Evolutionary conservation across 2,888 invertebrate genomes (phyloP).

Genomic region (Mythimna albipuncta): DNA sequence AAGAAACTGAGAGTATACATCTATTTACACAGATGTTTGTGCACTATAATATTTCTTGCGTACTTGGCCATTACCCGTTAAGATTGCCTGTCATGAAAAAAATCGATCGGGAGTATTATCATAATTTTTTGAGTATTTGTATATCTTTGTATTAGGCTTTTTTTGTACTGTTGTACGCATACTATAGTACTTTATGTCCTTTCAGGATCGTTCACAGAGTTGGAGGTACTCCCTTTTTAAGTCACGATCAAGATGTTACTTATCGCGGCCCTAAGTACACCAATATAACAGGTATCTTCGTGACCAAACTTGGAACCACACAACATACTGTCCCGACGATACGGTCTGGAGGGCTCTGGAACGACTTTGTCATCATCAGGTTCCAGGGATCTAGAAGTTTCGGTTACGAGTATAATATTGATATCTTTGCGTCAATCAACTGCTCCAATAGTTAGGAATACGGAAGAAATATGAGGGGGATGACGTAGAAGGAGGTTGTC

Average conservation of each 20-base stretch:
- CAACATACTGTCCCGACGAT: neutral
- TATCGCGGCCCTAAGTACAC: neutral
- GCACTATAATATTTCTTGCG: too few species aligned
- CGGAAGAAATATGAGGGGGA: too few species aligned
- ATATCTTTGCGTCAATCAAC: neutral
- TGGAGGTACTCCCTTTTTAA: neutral
- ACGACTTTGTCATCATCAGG: neutral
- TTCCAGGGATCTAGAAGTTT: neutral
- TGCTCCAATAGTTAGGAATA: constrained; percentile 3
- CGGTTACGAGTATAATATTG: neutral
- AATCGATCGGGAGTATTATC: too few species aligned
- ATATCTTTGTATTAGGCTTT: too few species aligned
- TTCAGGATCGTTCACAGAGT: constrained; percentile 8
- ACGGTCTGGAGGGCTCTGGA: neutral
- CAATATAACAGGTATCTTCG: neutral
- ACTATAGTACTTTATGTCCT: neutral
- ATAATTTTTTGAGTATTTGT: too few species aligned
- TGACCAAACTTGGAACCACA: neutral
- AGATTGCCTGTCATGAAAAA: too few species aligned
- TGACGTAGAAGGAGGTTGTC: too few species aligned
- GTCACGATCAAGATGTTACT: constrained; percentile 8
- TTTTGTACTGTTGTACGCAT: too few species aligned
- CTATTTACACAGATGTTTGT: too few species aligned
- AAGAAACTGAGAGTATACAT: too few species aligned
- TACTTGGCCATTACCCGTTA: too few species aligned